Base-by-base conservation (phyloP, 2,113 vertebrate genomes). In the Mustela nigripes region DNA sequence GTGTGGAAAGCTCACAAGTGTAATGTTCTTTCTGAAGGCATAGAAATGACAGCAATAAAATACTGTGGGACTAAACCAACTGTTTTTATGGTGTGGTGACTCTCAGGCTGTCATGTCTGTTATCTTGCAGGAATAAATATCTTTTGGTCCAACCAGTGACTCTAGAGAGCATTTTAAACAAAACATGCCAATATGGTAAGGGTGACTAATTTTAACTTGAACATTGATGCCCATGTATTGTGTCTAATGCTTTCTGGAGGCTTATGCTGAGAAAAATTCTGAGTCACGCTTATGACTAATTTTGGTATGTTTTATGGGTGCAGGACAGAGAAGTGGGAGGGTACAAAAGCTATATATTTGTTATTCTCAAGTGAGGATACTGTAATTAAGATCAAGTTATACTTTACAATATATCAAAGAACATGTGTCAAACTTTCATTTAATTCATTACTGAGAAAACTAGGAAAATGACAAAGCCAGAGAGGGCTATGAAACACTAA, bases 401-500 rank as follows among this genome's bases (percentile, higher is more conserved):
- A 56, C 91, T 79, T 60, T 42, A 7, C 11, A 73, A 88, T 31
- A 63, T 69, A 39, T 16, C 62, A 79, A 89, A 80, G 7, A 78
- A 58, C 14, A 39, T 4, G 5, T 63, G 62, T 71, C 53, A 50
- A 90, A 90, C 12, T 83, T 74, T 83, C 79, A 50, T 60, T 50
- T 86, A 79, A 89, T 76, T 69, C 11, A 90, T 87, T 97, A 78
- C 58, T 93, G 39, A 94, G 36, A 18, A 86, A 86, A 28, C 50
- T 42, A 42, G 18, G 11, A 93, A 60, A 69, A 95, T 89, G 33
- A 81, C 1, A 85, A 82, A 58, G 9, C 7, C 48, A 84, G 56
- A 96, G 18, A 33, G n/a, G 16, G 24, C 8, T 74, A 48, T 71
- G n/a, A 93, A 39, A 93, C 9, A 71, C 28, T 50, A 39, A 60